These are phyloP conservation scores for Azorinus chamasolen DNA, from an alignment of 2,888 invertebrate species.

Conservation along the genomic window DNA sequence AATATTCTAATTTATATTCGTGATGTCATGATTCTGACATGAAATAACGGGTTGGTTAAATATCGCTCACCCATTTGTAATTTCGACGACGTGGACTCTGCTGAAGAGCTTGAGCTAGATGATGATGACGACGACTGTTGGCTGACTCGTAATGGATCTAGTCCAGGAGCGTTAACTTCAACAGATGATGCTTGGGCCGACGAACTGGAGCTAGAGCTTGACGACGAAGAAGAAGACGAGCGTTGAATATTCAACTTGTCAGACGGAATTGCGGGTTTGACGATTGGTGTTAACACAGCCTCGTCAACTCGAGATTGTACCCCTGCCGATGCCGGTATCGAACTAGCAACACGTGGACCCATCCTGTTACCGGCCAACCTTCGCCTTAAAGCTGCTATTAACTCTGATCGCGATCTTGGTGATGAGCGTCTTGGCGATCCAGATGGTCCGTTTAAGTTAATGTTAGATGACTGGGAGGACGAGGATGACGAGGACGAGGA, in stretches of 20 bases:
- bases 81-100: slow-evolving; percentile 8
- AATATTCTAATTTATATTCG: too few species aligned
- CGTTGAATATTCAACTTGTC: neutral
- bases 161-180: neutral
- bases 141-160: neutral
- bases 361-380: slow-evolving; percentile 8
- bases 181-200: slow-evolving; percentile 2
- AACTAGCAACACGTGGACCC: neutral
- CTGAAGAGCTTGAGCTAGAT: slow-evolving; percentile 37
- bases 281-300: slow-evolving; percentile 21
- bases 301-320: slow-evolving; percentile 26
- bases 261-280: slow-evolving; percentile 17
- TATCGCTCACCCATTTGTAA: slow-evolving; percentile 13
- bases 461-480: slow-evolving; percentile 37
- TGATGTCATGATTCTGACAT: too few species aligned
- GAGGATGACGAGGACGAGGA: slow-evolving; percentile 31
- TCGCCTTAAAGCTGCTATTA: slow-evolving; percentile 40
- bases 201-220: slow-evolving; percentile 34
- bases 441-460: neutral
- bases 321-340: neutral
- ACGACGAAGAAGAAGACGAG: slow-evolving; percentile 26
- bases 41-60: too few species aligned
- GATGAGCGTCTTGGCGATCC: neutral
- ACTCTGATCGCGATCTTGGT: slow-evolving; percentile 36
- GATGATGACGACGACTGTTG: slow-evolving; percentile 29